Evolutionary conservation across 2,113 vertebrate genomes (phyloP).

Genomic region (Mus spicilegus): DNA sequence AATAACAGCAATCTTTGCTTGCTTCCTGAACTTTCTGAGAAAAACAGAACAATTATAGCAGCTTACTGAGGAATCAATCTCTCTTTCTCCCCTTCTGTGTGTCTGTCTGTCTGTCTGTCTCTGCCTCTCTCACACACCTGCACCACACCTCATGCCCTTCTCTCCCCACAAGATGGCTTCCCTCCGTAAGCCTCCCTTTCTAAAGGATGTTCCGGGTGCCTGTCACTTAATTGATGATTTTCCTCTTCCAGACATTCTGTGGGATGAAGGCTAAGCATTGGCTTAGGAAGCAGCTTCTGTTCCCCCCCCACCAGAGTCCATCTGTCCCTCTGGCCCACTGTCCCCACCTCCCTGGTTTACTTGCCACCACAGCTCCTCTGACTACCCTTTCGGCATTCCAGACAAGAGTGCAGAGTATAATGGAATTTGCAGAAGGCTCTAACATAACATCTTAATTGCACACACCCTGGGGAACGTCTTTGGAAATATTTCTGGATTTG

Average conservation of each 20-base stretch:
- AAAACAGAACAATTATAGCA: fast-evolving
- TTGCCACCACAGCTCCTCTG: constrained; percentile 55
- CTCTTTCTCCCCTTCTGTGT: neutral
- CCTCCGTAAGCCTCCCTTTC: neutral
- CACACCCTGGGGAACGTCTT: constrained; percentile 59
- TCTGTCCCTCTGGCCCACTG: neutral
- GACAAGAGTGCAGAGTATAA: constrained; percentile 59
- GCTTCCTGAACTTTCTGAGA: neutral
- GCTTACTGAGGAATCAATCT: neutral
- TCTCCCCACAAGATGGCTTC: neutral
- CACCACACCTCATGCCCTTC: no score
- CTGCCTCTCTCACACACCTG: neutral
- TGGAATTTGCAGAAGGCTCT: constrained; percentile 65
- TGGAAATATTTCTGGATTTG: constrained; percentile 55
- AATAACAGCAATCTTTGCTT: neutral
- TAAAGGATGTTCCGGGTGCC: neutral
- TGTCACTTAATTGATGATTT: neutral
- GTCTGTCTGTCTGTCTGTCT: neutral
- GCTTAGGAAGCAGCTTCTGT: neutral
- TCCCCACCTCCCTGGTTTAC: neutral
- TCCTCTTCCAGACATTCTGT: neutral
- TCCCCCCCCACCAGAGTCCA: neutral
- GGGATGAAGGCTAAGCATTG: neutral
- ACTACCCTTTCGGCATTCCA: constrained; percentile 61
- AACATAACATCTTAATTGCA: constrained; percentile 71